Percentiles rank a stretch among this genome's conserved stretches.
These are phyloP conservation scores for Euura saliciscinereae DNA, from an alignment of 1,140 invertebrate species.

Conservation along the genomic window DNA sequence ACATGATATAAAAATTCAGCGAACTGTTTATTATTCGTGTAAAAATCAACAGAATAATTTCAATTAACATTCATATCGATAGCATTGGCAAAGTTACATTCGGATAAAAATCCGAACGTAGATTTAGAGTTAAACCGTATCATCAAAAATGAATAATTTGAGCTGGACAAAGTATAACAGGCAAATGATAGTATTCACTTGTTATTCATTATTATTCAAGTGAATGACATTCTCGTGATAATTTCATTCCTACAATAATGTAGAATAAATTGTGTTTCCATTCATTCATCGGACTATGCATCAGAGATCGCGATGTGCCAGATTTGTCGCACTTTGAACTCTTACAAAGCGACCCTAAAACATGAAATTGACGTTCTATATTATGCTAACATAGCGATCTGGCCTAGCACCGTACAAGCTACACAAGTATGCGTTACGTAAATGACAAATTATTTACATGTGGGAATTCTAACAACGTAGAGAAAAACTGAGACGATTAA, in stretches of 20 bases:
- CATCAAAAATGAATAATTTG: neutral
- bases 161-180: neutral
- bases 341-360: neutral
- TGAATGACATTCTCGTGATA: neutral
- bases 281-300: neutral
- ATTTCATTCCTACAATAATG: neutral
- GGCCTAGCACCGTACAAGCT: neutral
- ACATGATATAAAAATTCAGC: conserved; percentile 1
- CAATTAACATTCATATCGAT: neutral
- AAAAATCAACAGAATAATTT: conserved; percentile 7
- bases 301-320: neutral
- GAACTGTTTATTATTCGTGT: neutral
- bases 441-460: conserved; percentile 6
- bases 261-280: neutral
- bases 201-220: neutral
- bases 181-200: neutral
- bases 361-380: neutral
- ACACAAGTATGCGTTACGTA: neutral
- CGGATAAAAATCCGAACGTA: neutral
- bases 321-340: neutral
- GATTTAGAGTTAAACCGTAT: neutral
- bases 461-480: neutral
- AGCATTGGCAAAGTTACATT: neutral
- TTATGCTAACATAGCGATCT: neutral
- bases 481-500: no score